Evolutionary conservation across 2,888 invertebrate species (phyloP), one percentile per base, ranked within the genome.

Genomic region (Drosophila stalkeri): DNA sequence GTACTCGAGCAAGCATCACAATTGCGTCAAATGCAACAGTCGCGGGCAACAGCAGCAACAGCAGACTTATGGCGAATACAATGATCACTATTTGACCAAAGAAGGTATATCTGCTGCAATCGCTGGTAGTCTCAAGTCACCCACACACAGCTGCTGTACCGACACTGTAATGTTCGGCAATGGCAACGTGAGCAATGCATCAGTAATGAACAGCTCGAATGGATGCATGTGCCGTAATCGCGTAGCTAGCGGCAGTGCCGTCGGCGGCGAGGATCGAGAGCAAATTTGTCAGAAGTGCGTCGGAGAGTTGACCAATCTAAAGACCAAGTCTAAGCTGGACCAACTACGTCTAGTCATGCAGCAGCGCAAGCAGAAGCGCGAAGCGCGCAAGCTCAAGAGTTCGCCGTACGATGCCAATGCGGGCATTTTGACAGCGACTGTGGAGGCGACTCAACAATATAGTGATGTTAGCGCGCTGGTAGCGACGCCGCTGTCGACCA

Each of bases 261-360:
- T 73, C 23, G 73, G 74, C 12, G 1, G 11, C 11, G 83, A 80
- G 57, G 89, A 83, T 57, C 33, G 12, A 7, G 90, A 90, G 55
- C 85, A 88, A 68, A 91, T 91, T 77, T 93, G 93, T 80, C 87
- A 90, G 41, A 94, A 92, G 93, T 96, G 94, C 84, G 81, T 89
- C 20, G 93, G 95, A 65, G 96, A 96, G 56, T 93, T 95, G 91
- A 96, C 97, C 79, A 97, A 97, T 91, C 95, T 95, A 81, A 96
- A 96, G 84, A 96, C 97, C 9, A 96, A 97, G 88, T 96, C 96
- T 82, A 98, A 98, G 93, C 95, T 98, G 93, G 97, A 97, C 90
- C 97, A 97, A 79, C 94, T 98, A 62, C 96, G 98, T 80, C 94
- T 97, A 80, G 97, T 98, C 67, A 97, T 98, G 97, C 97, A 97